These are phyloP conservation scores for Turdus rufiventris DNA, from an alignment of 2,113 vertebrate species.

Conservation along the genomic window DNA sequence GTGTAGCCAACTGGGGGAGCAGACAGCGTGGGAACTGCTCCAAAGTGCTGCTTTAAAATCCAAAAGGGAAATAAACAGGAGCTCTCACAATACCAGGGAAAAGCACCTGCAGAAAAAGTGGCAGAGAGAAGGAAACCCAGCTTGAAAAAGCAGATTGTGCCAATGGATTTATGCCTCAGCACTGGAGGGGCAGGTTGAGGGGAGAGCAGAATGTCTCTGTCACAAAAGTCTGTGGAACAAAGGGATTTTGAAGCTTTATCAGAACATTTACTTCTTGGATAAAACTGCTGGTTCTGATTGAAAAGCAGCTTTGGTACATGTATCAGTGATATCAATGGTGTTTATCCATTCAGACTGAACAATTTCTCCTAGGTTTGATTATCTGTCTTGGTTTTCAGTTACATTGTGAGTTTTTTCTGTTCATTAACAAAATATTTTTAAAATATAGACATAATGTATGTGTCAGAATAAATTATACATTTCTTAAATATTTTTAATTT, in stretches of 20 bases:
- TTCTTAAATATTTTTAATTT: neutral
- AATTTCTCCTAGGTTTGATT: neutral
- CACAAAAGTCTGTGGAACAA: neutral
- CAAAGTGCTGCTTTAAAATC: slow-evolving; percentile 18
- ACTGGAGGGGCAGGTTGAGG: neutral
- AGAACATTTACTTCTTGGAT: neutral
- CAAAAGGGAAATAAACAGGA: neutral
- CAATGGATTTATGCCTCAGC: neutral
- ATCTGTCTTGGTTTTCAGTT: neutral
- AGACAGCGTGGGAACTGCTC: neutral
- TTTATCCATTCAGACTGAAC: neutral
- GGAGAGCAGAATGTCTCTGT: neutral
- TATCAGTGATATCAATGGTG: neutral
- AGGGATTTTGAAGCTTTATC: neutral
- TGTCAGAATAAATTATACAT: neutral
- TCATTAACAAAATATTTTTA: neutral
- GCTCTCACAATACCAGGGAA: neutral
- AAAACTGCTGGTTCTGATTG: neutral
- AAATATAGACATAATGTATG: neutral
- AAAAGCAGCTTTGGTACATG: neutral
- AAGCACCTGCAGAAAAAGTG: neutral
- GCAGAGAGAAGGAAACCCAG: neutral
- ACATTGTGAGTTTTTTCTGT: rapidly evolving
- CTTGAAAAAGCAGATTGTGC: neutral
- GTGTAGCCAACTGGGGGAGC: neutral